phyloP scores from a whole-genome alignment of 2,888 invertebrate genomes.

The Nemapogon koenigi region DNA sequence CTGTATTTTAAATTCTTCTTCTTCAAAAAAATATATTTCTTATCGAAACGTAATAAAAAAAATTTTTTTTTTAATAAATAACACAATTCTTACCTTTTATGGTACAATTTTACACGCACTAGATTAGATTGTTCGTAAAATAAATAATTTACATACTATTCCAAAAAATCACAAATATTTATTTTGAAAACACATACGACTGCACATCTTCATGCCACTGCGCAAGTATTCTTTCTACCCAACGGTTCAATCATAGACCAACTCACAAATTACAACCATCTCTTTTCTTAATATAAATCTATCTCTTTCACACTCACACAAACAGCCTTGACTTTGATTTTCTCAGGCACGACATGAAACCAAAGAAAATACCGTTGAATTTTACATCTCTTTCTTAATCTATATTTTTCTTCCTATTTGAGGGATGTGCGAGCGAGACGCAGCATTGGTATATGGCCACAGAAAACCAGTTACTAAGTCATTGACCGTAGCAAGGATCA shows the following conservation, averaged over 20 bases:
- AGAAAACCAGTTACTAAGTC: conserved; percentile 44
- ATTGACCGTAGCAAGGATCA: conserved; percentile 56
- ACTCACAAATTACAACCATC: conserved; percentile 20
- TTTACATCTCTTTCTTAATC: conserved; percentile 26
- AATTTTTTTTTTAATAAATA: too few species aligned
- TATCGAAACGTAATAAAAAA: too few species aligned
- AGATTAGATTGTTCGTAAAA: too few species aligned
- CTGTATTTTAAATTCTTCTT: too few species aligned
- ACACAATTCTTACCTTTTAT: too few species aligned
- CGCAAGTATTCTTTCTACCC: conserved; percentile 1
- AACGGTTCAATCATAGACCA: conserved; percentile 5
- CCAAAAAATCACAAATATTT: too few species aligned
- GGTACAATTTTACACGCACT: too few species aligned
- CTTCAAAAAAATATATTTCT: too few species aligned
- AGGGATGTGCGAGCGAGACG: conserved; percentile 25
- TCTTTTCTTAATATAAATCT: conserved; percentile 23
- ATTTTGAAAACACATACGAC: too few species aligned
- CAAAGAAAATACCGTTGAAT: conserved; percentile 44
- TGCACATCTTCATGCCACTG: conserved; percentile 1
- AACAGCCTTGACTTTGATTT: conserved; percentile 54
- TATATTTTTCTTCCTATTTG: conserved; percentile 17
- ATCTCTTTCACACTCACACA: conserved; percentile 27
- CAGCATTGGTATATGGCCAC: conserved; percentile 30
- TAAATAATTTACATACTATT: too few species aligned
- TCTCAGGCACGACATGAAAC: conserved; percentile 29